Evolutionary conservation across 2,888 invertebrate species (phyloP), one percentile per base, ranked within the genome.

Genomic region (Choristoneura rosaceana): DNA sequence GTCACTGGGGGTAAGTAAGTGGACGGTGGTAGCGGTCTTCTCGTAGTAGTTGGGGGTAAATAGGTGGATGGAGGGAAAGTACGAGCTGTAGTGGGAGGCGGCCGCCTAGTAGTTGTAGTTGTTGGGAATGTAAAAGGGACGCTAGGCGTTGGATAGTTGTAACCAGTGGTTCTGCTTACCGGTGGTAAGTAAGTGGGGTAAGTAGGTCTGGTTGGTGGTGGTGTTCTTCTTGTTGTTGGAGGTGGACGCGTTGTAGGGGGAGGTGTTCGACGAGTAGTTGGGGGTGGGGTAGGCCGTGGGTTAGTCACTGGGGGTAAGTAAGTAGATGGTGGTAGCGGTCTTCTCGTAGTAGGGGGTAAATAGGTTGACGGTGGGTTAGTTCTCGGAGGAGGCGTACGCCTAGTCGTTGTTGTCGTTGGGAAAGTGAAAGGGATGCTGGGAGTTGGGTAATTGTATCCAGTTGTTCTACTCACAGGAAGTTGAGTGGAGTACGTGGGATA

Each of bases 391-490:
- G 70, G 50, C 2, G 75, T 70, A 2, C 78, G 78, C 2, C 77
- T 76, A 7, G 77, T 77, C 2, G 76, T 79, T 5, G 80, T 76
- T 0, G 80, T 80, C 1, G 85, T 76, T 0, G 83, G 82, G 60
- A 78, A 75, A 0, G 81, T 81, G 59, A 81, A 80, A 10, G 79
- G 75, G 4, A 81, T 59, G 63, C 74, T 77, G 1, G 87, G 85
- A 4, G 81, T 81, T 4, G 86, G 83, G 66, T 88, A 87, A n/a
- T 78, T 80, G 74, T 88, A 88, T 0, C 87, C 87, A 38, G 87
- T 87, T 0, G 85, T 87, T 77, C 79, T 80, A 45, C 66, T 55
- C 25, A 25, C 25, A 25, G 25, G 25, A 25, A 25, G 25, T 25
- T 25, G 25, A 50, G 66, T 63, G 33, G 66, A 59, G 33, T 73